Evolutionary conservation across 2,797 vertebrate species (phyloP), one percentile per base, ranked within the genome.

Genomic region (Champsocephalus gunnari): DNA sequence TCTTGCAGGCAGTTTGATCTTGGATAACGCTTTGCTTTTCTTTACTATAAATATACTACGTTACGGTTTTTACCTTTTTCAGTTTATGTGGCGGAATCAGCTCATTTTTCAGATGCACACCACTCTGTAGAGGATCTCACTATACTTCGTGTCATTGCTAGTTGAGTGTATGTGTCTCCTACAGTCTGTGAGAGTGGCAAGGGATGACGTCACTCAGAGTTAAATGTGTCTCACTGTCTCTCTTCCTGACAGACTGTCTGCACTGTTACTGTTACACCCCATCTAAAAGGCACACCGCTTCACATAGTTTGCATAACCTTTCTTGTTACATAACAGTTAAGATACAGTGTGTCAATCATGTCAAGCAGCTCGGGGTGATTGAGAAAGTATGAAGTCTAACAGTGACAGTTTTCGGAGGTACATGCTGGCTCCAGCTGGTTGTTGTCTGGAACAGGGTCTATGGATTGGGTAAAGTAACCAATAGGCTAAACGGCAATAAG

Each of bases 381-480:
- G 47, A 71, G 54, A 70, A 61, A 62, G 60, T 53, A 28, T 72
- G 79, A 45, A 62, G 53, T 74, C 49, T 13, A 67, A 77, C 62
- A 56, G 49, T 58, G 58, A 83, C 41, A 54, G 12, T 38, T 65
- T 44, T 62, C 44, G 54, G 38, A n/a, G 61, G 45, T 9, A 7
- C 49, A 3, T 70, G 73, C 55, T 75, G 64, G 48, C 66, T 76
- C 51, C 66, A 78, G 66, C 66, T 76, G 68, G 67, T 62, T 61
- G 24, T 70, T 68, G 49, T 73, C 65, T 63, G 21, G 32, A 74
- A 44, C 68, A 69, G 48, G 47, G 3, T 54, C 2, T 16, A 10
- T 41, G 34, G 34, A 32, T 3, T 47, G n/a, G 12, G 24, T 21
- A 21, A 57, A 9, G 13, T 41, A n/a, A 24, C 10, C 24, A 50